Percentiles rank a stretch among this genome's conserved stretches.
Evolutionary conservation across 2,113 vertebrate species (phyloP).

Genomic region (Oenanthe oenanthe): DNA sequence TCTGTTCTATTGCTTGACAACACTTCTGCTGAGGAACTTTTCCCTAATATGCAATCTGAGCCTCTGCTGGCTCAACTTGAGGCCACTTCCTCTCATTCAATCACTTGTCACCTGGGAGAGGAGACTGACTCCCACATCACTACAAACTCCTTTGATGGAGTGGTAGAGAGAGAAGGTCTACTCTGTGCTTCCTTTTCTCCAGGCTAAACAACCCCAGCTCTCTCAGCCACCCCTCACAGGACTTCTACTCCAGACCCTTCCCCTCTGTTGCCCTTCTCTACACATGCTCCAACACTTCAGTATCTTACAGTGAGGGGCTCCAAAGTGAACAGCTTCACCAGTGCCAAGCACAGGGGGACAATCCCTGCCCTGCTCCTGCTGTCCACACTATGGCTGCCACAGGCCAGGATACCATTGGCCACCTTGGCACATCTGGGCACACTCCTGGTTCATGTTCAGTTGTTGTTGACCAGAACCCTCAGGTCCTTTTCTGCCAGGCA

Average conservation of each 20-base stretch:
- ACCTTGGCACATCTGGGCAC: neutral
- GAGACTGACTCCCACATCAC: neutral
- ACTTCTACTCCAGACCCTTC: neutral
- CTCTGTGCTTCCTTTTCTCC: neutral
- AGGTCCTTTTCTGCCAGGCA: neutral
- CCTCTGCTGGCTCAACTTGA: neutral
- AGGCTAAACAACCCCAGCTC: neutral
- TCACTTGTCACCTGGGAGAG: neutral
- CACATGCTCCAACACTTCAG: neutral
- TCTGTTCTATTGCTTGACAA: neutral
- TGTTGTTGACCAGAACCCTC: neutral
- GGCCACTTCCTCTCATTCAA: neutral
- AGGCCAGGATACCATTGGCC: neutral
- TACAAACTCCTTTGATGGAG: neutral
- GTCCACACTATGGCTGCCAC: too few relatives aligned
- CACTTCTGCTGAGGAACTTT: neutral
- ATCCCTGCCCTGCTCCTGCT: neutral
- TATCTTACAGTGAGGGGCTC: neutral
- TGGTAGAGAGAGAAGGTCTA: neutral
- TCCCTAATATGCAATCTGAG: neutral
- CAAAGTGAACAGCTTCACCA: neutral
- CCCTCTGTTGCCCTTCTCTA: neutral
- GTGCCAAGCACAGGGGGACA: accelerated
- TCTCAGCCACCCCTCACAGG: neutral
- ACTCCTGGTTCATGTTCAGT: neutral